Conservation (phyloP, 2,797 vertebrate species). For the Malacoraja senta region DNA sequence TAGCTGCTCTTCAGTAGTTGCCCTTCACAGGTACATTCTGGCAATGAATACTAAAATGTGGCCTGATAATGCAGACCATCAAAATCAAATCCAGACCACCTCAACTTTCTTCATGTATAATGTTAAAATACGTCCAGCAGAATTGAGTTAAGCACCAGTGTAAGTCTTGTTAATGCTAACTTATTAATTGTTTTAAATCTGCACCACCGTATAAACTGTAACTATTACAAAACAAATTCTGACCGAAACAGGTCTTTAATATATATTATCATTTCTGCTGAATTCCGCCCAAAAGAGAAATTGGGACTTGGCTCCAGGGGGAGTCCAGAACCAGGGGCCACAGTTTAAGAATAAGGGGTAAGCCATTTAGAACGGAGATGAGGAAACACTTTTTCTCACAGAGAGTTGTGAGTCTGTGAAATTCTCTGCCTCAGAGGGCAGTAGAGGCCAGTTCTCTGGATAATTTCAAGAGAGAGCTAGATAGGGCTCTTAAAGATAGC, state of each 20-base stretch:
- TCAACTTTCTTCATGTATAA: background rate
- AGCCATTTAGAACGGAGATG: too few relatives aligned
- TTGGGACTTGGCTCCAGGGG: background rate
- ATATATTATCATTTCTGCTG: background rate
- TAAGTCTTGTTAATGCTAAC: too few relatives aligned
- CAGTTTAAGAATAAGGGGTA: too few relatives aligned
- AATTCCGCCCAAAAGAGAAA: background rate
- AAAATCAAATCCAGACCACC: background rate
- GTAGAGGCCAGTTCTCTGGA: too few relatives aligned
- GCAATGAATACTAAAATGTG: background rate
- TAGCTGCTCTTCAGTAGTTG: background rate
- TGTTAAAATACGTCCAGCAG: background rate
- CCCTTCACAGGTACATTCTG: background rate
- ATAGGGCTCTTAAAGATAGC: too few relatives aligned
- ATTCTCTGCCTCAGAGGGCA: too few relatives aligned
- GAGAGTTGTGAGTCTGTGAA: too few relatives aligned
- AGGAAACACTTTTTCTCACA: too few relatives aligned
- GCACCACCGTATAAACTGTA: background rate
- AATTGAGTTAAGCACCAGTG: background rate
- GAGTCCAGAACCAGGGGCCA: too few relatives aligned
- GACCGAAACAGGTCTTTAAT: background rate
- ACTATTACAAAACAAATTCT: background rate
- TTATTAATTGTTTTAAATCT: background rate
- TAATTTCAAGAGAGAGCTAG: too few relatives aligned
- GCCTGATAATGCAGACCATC: background rate